Evolutionary conservation across 2,113 vertebrate species (phyloP).

Genomic region (Lampris incognitus): DNA sequence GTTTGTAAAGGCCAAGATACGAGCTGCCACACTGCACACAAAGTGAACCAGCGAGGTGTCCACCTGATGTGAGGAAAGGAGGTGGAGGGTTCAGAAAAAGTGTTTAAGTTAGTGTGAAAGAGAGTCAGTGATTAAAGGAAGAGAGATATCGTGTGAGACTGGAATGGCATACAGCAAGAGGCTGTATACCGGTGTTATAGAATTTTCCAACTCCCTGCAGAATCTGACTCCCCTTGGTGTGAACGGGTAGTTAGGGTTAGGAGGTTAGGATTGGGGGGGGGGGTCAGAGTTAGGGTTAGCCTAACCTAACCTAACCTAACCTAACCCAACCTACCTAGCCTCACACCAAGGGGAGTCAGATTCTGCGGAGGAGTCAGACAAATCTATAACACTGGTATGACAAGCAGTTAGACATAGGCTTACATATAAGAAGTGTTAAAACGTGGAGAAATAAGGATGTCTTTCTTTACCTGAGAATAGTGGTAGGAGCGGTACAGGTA

Average conservation of each 20-base stretch:
- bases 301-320: too few species aligned
- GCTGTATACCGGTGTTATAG: too few species aligned
- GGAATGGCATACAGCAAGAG: not conserved
- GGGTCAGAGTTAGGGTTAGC: too few species aligned
- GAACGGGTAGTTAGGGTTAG: too few species aligned
- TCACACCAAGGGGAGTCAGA: too few species aligned
- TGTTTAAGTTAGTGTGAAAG: not conserved
- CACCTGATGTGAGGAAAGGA: conserved; percentile 73
- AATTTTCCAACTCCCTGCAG: too few species aligned
- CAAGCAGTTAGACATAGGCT: not conserved
- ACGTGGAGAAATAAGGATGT: not conserved
- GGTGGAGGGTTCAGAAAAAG: not conserved
- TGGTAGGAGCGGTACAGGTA: conserved; percentile 96
- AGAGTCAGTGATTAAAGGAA: not conserved
- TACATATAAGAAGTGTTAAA: not conserved
- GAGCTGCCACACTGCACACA: conserved; percentile 88
- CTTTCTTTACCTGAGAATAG: conserved; percentile 89
- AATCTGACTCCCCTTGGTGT: too few species aligned
- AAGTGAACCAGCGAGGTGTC: conserved; percentile 94
- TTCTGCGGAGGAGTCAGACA: not conserved
- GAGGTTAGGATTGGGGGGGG: too few species aligned
- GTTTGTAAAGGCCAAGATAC: conserved; percentile 94
- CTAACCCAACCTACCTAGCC: not conserved
- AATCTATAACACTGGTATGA: not conserved
- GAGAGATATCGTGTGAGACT: not conserved